Percentiles rank a stretch among this genome's conserved stretches.
These are phyloP conservation scores for Patella vulgata DNA, from an alignment of 1,140 invertebrate species.

Conservation along the genomic window DNA sequence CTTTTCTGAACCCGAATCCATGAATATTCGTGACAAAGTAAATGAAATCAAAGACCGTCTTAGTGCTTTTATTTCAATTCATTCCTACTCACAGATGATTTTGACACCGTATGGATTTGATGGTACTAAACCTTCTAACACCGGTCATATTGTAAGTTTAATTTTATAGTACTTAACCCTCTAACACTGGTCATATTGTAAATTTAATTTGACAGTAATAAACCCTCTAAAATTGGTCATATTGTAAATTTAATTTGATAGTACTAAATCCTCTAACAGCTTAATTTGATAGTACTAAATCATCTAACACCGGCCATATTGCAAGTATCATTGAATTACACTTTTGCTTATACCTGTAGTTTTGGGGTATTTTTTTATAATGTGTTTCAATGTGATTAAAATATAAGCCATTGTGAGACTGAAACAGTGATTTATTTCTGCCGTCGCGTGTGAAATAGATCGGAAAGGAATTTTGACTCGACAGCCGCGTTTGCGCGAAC, in stretches of 20 bases:
- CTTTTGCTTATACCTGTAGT: too few species aligned
- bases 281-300: too few species aligned
- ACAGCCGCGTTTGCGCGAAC: too few species aligned
- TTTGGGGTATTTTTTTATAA: too few species aligned
- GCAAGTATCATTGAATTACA: too few species aligned
- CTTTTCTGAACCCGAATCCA: constrained; percentile 32
- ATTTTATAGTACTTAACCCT: not conserved
- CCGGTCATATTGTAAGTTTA: not conserved
- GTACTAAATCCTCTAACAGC: not conserved
- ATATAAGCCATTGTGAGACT: too few species aligned
- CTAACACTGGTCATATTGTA: not conserved
- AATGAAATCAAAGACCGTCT: not conserved
- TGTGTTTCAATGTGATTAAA: too few species aligned
- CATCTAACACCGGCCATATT: too few species aligned
- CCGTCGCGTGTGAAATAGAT: too few species aligned
- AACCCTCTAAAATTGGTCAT: not conserved
- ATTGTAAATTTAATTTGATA: not conserved
- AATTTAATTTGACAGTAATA: not conserved
- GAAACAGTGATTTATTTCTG: too few species aligned
- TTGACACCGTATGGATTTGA: not conserved
- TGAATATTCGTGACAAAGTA: constrained; percentile 27
- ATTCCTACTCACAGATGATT: constrained; percentile 9
- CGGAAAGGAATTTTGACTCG: too few species aligned
- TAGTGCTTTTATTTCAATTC: not conserved
- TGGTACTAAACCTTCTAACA: not conserved